Conservation (phyloP, 1,140 invertebrate genomes). For the Capitella teleta region DNA sequence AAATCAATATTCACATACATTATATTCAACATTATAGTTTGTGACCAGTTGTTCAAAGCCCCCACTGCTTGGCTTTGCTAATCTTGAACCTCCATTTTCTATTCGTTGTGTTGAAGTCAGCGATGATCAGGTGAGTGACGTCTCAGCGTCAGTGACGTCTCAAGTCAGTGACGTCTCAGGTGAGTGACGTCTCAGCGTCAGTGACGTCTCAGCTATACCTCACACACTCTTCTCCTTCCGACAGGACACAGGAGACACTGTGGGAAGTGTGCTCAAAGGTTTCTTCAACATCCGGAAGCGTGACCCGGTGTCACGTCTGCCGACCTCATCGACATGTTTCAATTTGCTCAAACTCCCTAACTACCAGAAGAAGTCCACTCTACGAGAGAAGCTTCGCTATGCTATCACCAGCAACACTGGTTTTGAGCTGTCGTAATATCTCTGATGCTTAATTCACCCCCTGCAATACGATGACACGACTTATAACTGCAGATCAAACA, state of each 20-base stretch:
- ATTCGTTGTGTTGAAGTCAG: constrained; percentile 98
- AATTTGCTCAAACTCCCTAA: constrained; percentile 97
- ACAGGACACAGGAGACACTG: constrained; percentile 86
- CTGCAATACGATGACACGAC: no score
- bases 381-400: constrained; percentile 91
- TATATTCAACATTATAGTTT: constrained; percentile 58
- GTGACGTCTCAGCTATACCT: no score
- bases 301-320: constrained; percentile 87
- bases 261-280: constrained; percentile 90
- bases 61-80: constrained; percentile 89
- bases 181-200: constrained; percentile 15
- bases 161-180: constrained; percentile 96
- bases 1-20: no score
- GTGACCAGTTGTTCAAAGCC: constrained; percentile 98
- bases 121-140: constrained; percentile 67
- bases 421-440: constrained; percentile 71
- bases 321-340: constrained; percentile 98
- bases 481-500: no score
- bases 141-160: neutral
- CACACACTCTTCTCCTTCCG: neutral
- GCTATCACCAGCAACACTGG: constrained; percentile 96
- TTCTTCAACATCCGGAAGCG: constrained; percentile 93
- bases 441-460: no score
- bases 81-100: constrained; percentile 95
- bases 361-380: constrained; percentile 89